phyloP scores from a whole-genome alignment of 2,888 invertebrate genomes.

The Erebia palarica region DNA sequence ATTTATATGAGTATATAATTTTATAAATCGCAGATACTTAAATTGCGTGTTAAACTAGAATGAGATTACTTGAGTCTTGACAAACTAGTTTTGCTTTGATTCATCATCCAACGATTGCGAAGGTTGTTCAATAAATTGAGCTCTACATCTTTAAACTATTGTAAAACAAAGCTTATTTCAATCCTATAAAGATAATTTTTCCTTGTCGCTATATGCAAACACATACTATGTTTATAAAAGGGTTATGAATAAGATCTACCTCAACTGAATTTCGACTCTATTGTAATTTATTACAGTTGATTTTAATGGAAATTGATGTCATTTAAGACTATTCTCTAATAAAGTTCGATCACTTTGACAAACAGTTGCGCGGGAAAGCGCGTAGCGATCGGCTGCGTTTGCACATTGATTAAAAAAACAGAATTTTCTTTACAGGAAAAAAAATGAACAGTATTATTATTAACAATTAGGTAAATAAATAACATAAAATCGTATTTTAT shows the following conservation, averaged over 20 bases:
- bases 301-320: neutral
- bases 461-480: neutral
- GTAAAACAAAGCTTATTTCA: neutral
- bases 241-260: neutral
- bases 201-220: neutral
- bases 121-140: slow-evolving; percentile 1
- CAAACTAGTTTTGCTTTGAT: slow-evolving; percentile 5
- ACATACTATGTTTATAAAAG: neutral
- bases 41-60: neutral
- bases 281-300: neutral
- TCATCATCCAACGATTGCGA: neutral
- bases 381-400: slow-evolving; percentile 46
- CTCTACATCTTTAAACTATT: neutral
- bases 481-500: neutral
- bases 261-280: slow-evolving; percentile 18
- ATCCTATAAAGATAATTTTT: neutral
- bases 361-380: slow-evolving; percentile 69
- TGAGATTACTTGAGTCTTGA: neutral
- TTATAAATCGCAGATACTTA: too few species aligned
- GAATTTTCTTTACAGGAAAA: slow-evolving; percentile 15
- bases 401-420: slow-evolving; percentile 16
- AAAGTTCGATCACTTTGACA: slow-evolving; percentile 28
- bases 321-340: neutral
- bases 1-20: too few species aligned
- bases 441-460: slow-evolving; percentile 5